These are phyloP conservation scores for Vespertilio murinus DNA, from an alignment of 2,797 vertebrate species.

Conservation along the genomic window DNA sequence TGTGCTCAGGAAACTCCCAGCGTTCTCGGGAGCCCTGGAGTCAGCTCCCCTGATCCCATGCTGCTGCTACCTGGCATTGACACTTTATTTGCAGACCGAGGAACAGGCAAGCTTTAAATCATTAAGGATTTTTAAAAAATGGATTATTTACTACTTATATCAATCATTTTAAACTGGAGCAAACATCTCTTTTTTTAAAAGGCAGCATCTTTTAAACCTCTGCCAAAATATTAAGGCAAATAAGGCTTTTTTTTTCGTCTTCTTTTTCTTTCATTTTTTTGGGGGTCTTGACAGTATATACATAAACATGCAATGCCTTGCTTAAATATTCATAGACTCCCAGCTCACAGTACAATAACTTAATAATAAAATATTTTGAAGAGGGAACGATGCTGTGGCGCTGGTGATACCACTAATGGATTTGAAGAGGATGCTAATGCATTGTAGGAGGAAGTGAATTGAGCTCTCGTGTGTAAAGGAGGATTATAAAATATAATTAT, in stretches of 20 bases:
- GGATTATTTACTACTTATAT: slow-evolving; percentile 35
- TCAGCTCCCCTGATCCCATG: background rate
- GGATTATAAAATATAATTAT: slow-evolving; percentile 88
- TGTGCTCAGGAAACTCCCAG: background rate
- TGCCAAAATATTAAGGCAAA: slow-evolving; percentile 64
- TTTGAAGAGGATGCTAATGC: slow-evolving; percentile 89
- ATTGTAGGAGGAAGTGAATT: slow-evolving; percentile 84
- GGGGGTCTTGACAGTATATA: slow-evolving; percentile 69
- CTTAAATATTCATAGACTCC: slow-evolving; percentile 85
- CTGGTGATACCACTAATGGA: slow-evolving; percentile 88
- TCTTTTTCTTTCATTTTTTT: slow-evolving; percentile 74
- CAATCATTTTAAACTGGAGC: slow-evolving; percentile 34
- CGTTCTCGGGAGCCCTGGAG: background rate
- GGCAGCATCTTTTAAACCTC: slow-evolving; percentile 45
- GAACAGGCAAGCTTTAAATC: background rate
- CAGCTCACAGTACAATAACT: slow-evolving; percentile 79
- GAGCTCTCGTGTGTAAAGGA: slow-evolving; percentile 85
- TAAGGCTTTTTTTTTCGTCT: slow-evolving; percentile 56
- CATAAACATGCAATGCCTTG: slow-evolving; percentile 59
- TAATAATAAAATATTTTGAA: slow-evolving; percentile 85
- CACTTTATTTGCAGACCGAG: background rate
- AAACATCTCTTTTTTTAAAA: background rate
- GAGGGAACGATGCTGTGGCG: slow-evolving; percentile 82
- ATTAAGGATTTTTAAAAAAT: background rate
- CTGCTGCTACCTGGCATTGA: background rate